Conservation (phyloP, 1,140 invertebrate genomes). For the Drosophila saltans region DNA sequence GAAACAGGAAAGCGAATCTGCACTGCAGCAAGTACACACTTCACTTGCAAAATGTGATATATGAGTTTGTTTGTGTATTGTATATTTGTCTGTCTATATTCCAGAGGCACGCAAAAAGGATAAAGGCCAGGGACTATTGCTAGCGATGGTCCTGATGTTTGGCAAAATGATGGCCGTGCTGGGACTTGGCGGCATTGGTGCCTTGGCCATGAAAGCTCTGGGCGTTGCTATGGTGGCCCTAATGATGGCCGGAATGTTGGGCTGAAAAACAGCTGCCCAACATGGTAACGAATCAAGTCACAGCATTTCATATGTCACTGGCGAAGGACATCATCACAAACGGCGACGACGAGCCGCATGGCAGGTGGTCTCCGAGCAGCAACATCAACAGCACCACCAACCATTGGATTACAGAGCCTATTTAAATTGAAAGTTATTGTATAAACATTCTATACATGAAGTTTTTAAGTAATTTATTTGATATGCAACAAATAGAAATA, state of each 20-base stretch:
- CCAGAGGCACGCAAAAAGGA: slow-evolving; percentile 85
- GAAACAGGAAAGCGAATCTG: not conserved
- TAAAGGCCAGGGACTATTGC: slow-evolving; percentile 84
- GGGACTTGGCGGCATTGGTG: slow-evolving; percentile 88
- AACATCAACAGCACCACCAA: slow-evolving; percentile 46
- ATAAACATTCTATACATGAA: slow-evolving; percentile 31
- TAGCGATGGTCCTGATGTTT: slow-evolving; percentile 89
- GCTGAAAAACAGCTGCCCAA: slow-evolving; percentile 88
- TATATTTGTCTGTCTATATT: slow-evolving; percentile 40
- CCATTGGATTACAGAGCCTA: slow-evolving; percentile 87
- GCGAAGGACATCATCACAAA: slow-evolving; percentile 85
- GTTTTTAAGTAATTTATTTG: slow-evolving; percentile 62
- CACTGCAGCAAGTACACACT: slow-evolving; percentile 10
- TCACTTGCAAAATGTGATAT: slow-evolving; percentile 17
- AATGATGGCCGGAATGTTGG: slow-evolving; percentile 89
- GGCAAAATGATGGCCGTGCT: slow-evolving; percentile 89
- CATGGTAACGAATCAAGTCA: slow-evolving; percentile 86
- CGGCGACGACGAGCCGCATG: slow-evolving; percentile 78
- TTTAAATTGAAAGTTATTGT: slow-evolving; percentile 40
- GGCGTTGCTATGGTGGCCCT: slow-evolving; percentile 88
- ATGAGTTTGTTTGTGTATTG: not conserved
- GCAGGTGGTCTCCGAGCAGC: slow-evolving; percentile 41
- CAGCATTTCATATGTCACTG: slow-evolving; percentile 88
- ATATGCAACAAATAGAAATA: slow-evolving; percentile 45
- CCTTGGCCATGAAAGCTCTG: slow-evolving; percentile 89